A percentile compares a stretch with the other conserved stretches of the same genome.
Evolutionary conservation across 2,113 vertebrate species (phyloP).

Genomic region (Datnioides undecimradiatus): DNA sequence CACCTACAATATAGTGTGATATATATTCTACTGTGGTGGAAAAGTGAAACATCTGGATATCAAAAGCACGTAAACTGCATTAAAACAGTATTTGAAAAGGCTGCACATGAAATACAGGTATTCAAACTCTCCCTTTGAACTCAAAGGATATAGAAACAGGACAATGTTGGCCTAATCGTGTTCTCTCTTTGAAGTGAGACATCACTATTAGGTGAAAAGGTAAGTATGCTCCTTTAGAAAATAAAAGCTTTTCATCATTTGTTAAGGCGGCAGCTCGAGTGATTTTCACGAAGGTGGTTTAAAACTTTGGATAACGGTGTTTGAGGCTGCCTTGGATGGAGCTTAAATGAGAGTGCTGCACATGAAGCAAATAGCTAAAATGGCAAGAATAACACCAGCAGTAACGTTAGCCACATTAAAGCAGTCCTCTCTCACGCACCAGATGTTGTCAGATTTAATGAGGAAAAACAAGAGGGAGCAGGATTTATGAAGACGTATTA

Average conservation of each 20-base stretch:
- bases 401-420: slow-evolving; percentile 83
- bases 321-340: slow-evolving; percentile 56
- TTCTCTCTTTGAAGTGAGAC: slow-evolving; percentile 86
- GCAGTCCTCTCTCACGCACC: slow-evolving; percentile 65
- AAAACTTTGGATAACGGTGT: slow-evolving; percentile 69
- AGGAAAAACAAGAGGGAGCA: slow-evolving; percentile 79
- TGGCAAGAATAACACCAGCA: slow-evolving; percentile 76
- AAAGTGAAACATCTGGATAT: slow-evolving; percentile 71
- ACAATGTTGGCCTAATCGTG: slow-evolving; percentile 86
- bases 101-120: slow-evolving; percentile 83
- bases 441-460: slow-evolving; percentile 83
- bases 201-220: slow-evolving; percentile 86
- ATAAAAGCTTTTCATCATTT: slow-evolving; percentile 84
- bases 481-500: slow-evolving; percentile 70
- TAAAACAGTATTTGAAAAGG: slow-evolving; percentile 82
- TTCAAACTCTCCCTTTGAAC: slow-evolving; percentile 87
- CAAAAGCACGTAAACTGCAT: slow-evolving; percentile 82
- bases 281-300: slow-evolving; percentile 78
- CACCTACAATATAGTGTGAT: slow-evolving; percentile 24
- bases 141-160: slow-evolving; percentile 84
- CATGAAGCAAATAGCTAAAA: slow-evolving; percentile 79
- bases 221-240: slow-evolving; percentile 82
- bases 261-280: slow-evolving; percentile 72
- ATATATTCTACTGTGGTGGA: slow-evolving; percentile 52
- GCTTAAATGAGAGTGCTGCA: slow-evolving; percentile 73